phyloP scores from a whole-genome alignment of 2,113 vertebrate genomes.

The Trachemys scripta region DNA sequence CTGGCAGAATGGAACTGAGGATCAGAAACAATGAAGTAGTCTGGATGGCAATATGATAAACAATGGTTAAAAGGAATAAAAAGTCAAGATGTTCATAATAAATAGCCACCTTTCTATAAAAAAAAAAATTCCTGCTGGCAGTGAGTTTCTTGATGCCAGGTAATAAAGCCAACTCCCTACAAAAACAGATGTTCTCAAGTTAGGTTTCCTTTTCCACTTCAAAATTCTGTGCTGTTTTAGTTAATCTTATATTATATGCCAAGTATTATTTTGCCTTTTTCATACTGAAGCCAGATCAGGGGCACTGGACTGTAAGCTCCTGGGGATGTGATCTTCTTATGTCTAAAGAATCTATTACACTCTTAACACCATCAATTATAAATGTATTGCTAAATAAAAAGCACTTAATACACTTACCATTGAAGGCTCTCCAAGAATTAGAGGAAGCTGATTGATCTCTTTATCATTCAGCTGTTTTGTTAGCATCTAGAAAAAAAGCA shows the following conservation, averaged over 20 bases:
- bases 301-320: neutral
- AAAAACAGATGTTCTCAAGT: neutral
- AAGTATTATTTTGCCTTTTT: neutral
- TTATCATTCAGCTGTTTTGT: constrained; percentile 72
- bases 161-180: neutral
- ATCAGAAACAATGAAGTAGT: neutral
- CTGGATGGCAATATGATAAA: neutral
- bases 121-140: neutral
- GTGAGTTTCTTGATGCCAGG: neutral
- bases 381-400: neutral
- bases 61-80: neutral
- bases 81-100: neutral
- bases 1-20: neutral
- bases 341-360: neutral
- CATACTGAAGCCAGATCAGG: neutral
- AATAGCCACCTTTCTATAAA: neutral
- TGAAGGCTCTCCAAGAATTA: constrained; percentile 76
- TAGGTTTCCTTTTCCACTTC: neutral
- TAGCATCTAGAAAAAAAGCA: constrained; percentile 73
- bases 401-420: constrained; percentile 73
- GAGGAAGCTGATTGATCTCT: constrained; percentile 77
- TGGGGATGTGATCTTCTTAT: neutral
- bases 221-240: neutral
- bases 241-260: neutral
- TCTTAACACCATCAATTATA: neutral